Evolutionary conservation across 2,797 vertebrate species (phyloP), one percentile per base, ranked within the genome.

Genomic region (Phoeniculus purpureus): DNA sequence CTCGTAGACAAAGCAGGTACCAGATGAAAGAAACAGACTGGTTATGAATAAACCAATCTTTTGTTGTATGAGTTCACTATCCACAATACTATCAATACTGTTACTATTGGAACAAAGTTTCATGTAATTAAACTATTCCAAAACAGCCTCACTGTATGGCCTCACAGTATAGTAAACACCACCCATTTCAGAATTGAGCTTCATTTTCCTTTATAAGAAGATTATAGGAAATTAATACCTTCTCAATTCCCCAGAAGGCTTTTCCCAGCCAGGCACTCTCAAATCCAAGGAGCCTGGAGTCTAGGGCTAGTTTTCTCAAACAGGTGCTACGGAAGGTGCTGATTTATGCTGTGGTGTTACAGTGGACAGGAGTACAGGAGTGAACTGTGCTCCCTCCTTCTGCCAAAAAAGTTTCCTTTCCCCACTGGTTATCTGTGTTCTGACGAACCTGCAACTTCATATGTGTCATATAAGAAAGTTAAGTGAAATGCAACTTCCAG

Each of bases 171-270:
- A 3, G 71, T 43, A 31, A 29, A n/a, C 26, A 3, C 17, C 0
- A 0, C 9, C 31, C 0, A 0, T 70, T 70, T 91, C 71, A 73
- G 48, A 17, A 47, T 45, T 74, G 77, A 91, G 71, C 54, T 83
- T 92, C 51, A 20, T 75, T 80, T 89, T 61, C 62, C 51, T 81
- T 81, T 81, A 31, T 62, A 87, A 89, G 62, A 62, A 77, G 82
- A 79, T 66, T 87, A 76, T 29, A 85, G 48, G 90, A 66, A 85
- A 87, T 29, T 6, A 81, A 55, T 89, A 43, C 84, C 74, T 87
- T 85, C 62, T 68, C 37, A 20, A 43, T 72, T 68, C 55, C 65
- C 45, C 27, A 27, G 51, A 27, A 67, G 21, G 55, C 51, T 75
- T 91, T 87, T 95, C 70, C 32, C 47, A 89, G 85, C 48, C 73